These are phyloP conservation scores for Heliconius hewitsoni DNA, from an alignment of 1,140 invertebrate genomes.

Conservation along the genomic window DNA sequence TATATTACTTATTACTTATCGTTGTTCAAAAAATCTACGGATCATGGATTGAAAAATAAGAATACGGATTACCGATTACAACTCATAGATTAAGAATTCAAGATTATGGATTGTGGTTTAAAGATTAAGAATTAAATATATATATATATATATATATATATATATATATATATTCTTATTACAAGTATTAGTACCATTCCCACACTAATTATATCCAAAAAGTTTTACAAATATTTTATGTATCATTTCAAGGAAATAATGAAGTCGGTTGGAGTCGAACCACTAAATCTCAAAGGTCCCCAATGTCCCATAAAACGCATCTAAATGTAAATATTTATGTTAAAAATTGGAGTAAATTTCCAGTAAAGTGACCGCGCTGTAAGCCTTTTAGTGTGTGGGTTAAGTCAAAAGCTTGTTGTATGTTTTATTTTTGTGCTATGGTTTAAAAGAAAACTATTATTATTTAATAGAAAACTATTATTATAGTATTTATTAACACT, in stretches of 20 bases:
- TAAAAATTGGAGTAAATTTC: conserved; percentile 59
- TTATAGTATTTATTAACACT: no score
- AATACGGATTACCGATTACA: no score
- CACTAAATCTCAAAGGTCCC: conserved; percentile 42
- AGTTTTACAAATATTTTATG: not conserved
- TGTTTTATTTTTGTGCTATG: no score
- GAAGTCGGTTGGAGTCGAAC: conserved; percentile 29
- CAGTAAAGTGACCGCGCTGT: conserved; percentile 46
- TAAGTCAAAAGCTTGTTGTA: conserved; percentile 18
- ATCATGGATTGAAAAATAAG: no score
- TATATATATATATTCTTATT: not conserved
- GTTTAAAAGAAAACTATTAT: no score
- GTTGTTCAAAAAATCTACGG: no score
- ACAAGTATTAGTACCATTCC: not conserved
- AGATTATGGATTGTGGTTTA: no score
- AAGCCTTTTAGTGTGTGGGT: conserved; percentile 37
- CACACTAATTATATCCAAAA: not conserved
- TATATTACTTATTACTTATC: no score
- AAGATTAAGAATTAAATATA: no score
- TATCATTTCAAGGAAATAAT: conserved; percentile 14
- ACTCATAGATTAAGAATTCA: no score
- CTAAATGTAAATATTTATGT: conserved; percentile 69
- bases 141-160: not conserved
- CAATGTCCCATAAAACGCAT: conserved; percentile 49
- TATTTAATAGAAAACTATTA: no score